Evolutionary conservation across 2,113 vertebrate species (phyloP).

Genomic region (Nothobranchius kuhntae): DNA sequence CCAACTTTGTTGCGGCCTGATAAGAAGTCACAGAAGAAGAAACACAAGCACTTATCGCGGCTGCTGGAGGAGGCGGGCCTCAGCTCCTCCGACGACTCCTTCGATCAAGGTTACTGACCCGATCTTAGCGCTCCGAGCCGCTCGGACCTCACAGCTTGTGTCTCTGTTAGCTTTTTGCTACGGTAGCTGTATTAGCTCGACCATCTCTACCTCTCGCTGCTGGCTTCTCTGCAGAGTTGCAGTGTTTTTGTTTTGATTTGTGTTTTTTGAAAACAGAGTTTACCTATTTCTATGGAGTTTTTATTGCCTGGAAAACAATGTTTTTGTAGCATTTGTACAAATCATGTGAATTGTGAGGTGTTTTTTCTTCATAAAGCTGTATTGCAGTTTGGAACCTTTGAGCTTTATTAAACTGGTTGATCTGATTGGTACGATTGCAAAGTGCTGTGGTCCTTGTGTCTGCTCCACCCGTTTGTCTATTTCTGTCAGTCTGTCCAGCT

Average conservation of each 20-base stretch:
- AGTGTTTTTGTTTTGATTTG: slow-evolving; percentile 71
- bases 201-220: slow-evolving; percentile 72
- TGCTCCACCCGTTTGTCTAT: slow-evolving; percentile 86
- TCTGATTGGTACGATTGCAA: slow-evolving; percentile 92
- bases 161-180: slow-evolving; percentile 44
- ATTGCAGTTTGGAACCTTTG: slow-evolving; percentile 88
- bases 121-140: slow-evolving; percentile 49
- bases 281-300: slow-evolving; percentile 66
- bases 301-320: slow-evolving; percentile 76
- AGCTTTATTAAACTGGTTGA: slow-evolving; percentile 96
- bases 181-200: slow-evolving; percentile 70
- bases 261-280: slow-evolving; percentile 47
- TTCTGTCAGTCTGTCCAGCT: slow-evolving; percentile 66
- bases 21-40: slow-evolving; percentile 84
- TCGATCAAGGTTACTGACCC: slow-evolving; percentile 98
- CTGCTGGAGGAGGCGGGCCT: slow-evolving; percentile 90
- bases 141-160: slow-evolving; percentile 36
- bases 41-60: slow-evolving; percentile 91
- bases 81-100: slow-evolving; percentile 95
- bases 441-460: slow-evolving; percentile 94
- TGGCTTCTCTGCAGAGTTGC: slow-evolving; percentile 80
- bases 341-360: slow-evolving; percentile 85
- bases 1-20: slow-evolving; percentile 80
- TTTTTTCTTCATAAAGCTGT: slow-evolving; percentile 89
- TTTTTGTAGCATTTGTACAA: slow-evolving; percentile 85